phyloP scores from a whole-genome alignment of 1,140 invertebrate genomes.

The Sinonovacula constricta region DNA sequence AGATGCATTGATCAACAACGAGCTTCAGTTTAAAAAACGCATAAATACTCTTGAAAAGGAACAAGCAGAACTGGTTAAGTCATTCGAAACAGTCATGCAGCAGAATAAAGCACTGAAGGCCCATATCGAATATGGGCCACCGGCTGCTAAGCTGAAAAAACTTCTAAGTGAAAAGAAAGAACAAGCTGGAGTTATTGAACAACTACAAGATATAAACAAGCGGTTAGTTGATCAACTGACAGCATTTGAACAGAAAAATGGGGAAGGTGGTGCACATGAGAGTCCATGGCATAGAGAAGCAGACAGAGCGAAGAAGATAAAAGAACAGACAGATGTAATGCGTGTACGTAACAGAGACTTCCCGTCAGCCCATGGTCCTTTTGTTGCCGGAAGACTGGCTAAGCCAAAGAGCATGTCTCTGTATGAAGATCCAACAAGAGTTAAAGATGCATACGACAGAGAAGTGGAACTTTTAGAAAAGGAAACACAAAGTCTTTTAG shows the following conservation, averaged over 20 bases:
- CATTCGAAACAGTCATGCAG: conserved; percentile 24
- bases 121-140: conserved; percentile 24
- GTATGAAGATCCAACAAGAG: conserved; percentile 1
- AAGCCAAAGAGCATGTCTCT: conserved; percentile 31
- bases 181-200: conserved; percentile 21
- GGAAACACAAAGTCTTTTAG: conserved; percentile 38
- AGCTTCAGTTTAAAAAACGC: conserved; percentile 32
- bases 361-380: conserved; percentile 42
- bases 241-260: conserved; percentile 5
- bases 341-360: conserved; percentile 22
- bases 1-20: conserved; percentile 26
- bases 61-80: conserved; percentile 19
- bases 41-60: conserved; percentile 40
- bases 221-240: neutral
- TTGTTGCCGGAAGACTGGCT: conserved; percentile 23
- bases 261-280: neutral
- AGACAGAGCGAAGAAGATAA: conserved; percentile 11
- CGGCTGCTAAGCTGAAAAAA: conserved; percentile 32
- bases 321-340: conserved; percentile 8
- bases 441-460: conserved; percentile 35
- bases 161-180: conserved; percentile 30
- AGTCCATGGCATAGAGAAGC: neutral
- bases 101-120: conserved; percentile 30
- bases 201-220: conserved; percentile 27
- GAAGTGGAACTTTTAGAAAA: conserved; percentile 31